phyloP scores from a whole-genome alignment of 2,113 vertebrate genomes.

The Sturnira hondurensis region DNA sequence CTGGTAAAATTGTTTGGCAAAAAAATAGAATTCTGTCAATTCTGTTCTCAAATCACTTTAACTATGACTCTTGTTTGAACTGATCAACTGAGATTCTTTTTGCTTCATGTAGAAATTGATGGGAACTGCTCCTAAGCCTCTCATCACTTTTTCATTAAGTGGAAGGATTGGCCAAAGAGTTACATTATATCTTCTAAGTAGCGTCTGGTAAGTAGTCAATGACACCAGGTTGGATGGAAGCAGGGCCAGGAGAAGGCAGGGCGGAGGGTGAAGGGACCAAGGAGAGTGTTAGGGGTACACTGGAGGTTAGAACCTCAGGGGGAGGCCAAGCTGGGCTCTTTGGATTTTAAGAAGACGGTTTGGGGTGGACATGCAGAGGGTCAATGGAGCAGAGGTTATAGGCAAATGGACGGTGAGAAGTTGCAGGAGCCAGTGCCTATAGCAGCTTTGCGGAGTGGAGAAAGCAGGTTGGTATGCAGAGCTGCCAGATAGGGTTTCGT shows the following conservation, averaged over 20 bases:
- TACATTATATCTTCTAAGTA: not conserved
- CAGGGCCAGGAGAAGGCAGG: not conserved
- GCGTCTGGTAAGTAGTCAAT: not conserved
- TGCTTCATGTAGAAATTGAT: not conserved
- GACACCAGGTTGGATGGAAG: not conserved
- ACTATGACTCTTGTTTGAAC: not conserved
- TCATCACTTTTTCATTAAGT: not conserved
- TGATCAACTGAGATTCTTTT: not conserved
- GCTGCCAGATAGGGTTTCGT: not conserved
- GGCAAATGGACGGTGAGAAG: not conserved
- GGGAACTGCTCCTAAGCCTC: conserved; percentile 8
- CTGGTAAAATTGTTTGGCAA: not conserved
- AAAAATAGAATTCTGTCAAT: not conserved
- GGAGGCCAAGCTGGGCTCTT: not conserved
- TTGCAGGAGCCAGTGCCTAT: not conserved
- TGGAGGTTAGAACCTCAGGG: not conserved
- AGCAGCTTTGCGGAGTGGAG: not conserved
- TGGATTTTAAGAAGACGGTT: not conserved
- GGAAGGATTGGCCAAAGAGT: not conserved
- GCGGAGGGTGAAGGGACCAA: not conserved
- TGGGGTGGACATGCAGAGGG: not conserved
- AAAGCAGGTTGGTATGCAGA: not conserved
- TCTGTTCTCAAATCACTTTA: not conserved
- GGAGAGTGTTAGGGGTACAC: not conserved
- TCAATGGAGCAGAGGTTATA: not conserved